Base-by-base conservation (phyloP, 2,113 vertebrate species). In the Perccottus glenii region DNA sequence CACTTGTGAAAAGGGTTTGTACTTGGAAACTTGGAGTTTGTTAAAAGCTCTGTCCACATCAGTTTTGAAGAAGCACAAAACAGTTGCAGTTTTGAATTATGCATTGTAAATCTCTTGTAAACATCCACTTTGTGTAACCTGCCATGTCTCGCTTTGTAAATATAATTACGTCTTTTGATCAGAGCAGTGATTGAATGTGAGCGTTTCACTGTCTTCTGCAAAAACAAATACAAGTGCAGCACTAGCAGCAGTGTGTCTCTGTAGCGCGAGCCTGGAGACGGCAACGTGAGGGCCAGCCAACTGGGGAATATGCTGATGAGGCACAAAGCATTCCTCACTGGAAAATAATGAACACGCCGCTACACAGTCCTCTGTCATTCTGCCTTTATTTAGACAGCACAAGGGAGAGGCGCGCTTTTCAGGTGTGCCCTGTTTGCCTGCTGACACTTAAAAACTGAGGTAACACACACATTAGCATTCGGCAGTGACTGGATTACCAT, bases 241-340 rank as follows among this genome's bases (percentile, higher is more conserved):
- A 40, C 70, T 74, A 68, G 87, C 81, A 70, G 67, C 40, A 36
- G 70, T 78, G 50, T 81, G 84, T 81, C 84, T 49, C 66, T 61
- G 36, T 48, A 38, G 64, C 60, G 56, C 62, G 57, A 46, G 76
- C 42, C 48, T 0, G n/a, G 58, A 82, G 79, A 88, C 80, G 78
- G 75, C 67, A 3, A 64, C 70, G 19, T 4, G 56, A 40, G 67
- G 72, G 77, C 77, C 78, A 80, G 58, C 60, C 67, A 83, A 71
- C 69, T 73, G 73, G 76, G 66, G 78, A 87, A 84, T 75, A 75
- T 85, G 87, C 87, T 87, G 87, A 89, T 70, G 67, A 75, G 59
- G 81, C 83, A 84, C 74, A 70, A 67, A 69, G 60, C 79, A 81
- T 70, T 80, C 48, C 74, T 85, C 85, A 78, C 76, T 33, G 64